phyloP scores from a whole-genome alignment of 1,140 invertebrate genomes.

The Diorhabda elongata region DNA sequence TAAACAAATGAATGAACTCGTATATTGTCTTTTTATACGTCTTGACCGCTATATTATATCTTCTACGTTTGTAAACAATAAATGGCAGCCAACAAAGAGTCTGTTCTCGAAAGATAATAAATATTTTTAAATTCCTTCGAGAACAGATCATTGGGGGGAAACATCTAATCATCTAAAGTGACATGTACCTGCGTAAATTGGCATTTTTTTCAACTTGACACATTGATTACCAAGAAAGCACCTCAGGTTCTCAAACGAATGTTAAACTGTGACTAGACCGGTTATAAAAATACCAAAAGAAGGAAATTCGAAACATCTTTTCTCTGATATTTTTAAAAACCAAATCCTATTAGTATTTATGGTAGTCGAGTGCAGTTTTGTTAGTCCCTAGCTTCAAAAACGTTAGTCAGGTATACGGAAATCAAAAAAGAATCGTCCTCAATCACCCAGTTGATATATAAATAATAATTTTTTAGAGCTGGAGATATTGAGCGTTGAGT shows the following conservation, averaged over 20 bases:
- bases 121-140: too few relatives aligned
- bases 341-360: neutral
- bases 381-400: constrained; percentile 1
- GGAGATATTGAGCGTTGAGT: neutral
- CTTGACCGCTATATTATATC: too few relatives aligned
- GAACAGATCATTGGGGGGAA: too few relatives aligned
- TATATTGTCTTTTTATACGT: too few relatives aligned
- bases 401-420: neutral
- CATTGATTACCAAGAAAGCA: neutral
- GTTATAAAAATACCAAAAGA: neutral
- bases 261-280: neutral
- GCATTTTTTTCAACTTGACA: too few relatives aligned
- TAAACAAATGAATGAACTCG: too few relatives aligned
- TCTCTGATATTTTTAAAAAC: neutral
- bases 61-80: too few relatives aligned
- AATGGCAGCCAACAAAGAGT: too few relatives aligned
- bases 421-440: neutral
- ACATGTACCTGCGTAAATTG: too few relatives aligned
- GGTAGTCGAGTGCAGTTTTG: constrained; percentile 9
- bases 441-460: too few relatives aligned
- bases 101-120: too few relatives aligned
- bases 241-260: constrained; percentile 4
- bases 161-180: too few relatives aligned
- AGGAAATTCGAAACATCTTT: neutral
- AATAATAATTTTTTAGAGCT: neutral